Base-by-base conservation (phyloP, 2,888 invertebrate species). In the Dexiosoma caninum region DNA sequence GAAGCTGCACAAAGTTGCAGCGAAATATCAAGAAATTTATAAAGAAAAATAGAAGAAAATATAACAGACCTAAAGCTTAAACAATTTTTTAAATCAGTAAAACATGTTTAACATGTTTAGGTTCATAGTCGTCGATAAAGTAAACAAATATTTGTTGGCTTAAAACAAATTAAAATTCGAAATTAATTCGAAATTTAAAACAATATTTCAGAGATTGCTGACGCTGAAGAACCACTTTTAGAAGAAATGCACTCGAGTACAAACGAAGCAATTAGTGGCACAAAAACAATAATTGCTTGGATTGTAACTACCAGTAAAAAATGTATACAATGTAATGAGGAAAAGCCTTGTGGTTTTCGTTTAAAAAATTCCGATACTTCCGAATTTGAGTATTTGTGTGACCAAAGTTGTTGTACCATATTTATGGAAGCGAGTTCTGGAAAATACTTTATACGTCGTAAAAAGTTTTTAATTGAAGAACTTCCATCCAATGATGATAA, bases 341-440 rank as follows among this genome's bases (percentile, higher is more conserved):
- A 83, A 27, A 90, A 90, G 75, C 51, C 42, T 0, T 90, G 90
- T 67, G 87, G 87, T 0, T 90, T 86, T 81, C 88, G 90, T 5
- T 88, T 79, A 27, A 89, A 88, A 55, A 79, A 89, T 83, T 32
- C 91, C 87, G 87, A 91, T 88, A 91, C 91, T 44, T 91, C 90
- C 1, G 91, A 91, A 71, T 91, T 90, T 0, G 90, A 91, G 75
- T 93, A 92, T 84, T 90, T 93, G 67, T 93, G 93, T 59, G 87
- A 91, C 32, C 87, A 88, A 42, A 49, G 80, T 4, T 93, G 93
- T 80, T 90, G 92, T 14, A 89, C 92, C 83, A 91, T 91, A 42
- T 91, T 92, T 89, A 91, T 92, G 88, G 91, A 90, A 0, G 91
- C 91, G 27, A 91, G 93, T 83, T 89, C 89, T 32, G 92, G 92